Evolutionary conservation across 1,140 invertebrate species (phyloP).

Genomic region (Aricia agestis): DNA sequence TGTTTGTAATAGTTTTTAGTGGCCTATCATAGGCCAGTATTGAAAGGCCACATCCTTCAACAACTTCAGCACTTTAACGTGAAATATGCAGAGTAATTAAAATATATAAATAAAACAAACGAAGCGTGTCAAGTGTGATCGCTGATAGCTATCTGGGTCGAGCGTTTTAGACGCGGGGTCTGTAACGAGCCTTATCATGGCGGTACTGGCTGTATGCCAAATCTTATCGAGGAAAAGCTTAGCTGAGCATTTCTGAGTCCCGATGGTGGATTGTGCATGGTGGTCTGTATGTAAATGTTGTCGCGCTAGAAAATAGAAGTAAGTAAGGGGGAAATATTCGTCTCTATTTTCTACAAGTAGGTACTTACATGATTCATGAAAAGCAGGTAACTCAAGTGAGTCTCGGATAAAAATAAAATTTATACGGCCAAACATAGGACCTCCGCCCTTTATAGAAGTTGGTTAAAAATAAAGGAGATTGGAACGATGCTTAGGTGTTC

Average conservation of each 20-base stretch:
- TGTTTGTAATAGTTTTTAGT: too few relatives aligned
- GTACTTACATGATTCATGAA: too few relatives aligned
- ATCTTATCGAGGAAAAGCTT: slow-evolving; percentile 41
- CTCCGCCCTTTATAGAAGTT: too few relatives aligned
- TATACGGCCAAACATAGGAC: too few relatives aligned
- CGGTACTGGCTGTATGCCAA: slow-evolving; percentile 42
- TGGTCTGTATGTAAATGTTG: not conserved
- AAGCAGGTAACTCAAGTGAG: too few relatives aligned
- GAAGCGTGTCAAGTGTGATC: slow-evolving; percentile 5
- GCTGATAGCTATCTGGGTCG: slow-evolving; percentile 2
- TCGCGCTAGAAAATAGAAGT: not conserved
- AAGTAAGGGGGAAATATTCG: too few relatives aligned
- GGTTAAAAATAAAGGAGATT: too few relatives aligned
- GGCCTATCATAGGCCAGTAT: too few relatives aligned
- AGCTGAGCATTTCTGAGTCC: slow-evolving; percentile 48
- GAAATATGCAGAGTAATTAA: not conserved
- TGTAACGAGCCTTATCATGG: slow-evolving; percentile 27
- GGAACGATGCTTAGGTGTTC: too few relatives aligned
- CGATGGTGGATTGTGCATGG: not conserved
- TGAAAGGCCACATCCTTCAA: too few relatives aligned
- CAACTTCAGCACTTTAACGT: not conserved
- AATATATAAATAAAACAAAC: not conserved
- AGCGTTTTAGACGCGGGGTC: slow-evolving; percentile 20
- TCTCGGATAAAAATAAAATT: too few relatives aligned
- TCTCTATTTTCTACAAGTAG: too few relatives aligned